A percentile compares a stretch with the other conserved stretches of the same genome.
These are phyloP conservation scores for Phaenicophaeus curvirostris DNA, from an alignment of 2,797 vertebrate genomes.

Conservation along the genomic window DNA sequence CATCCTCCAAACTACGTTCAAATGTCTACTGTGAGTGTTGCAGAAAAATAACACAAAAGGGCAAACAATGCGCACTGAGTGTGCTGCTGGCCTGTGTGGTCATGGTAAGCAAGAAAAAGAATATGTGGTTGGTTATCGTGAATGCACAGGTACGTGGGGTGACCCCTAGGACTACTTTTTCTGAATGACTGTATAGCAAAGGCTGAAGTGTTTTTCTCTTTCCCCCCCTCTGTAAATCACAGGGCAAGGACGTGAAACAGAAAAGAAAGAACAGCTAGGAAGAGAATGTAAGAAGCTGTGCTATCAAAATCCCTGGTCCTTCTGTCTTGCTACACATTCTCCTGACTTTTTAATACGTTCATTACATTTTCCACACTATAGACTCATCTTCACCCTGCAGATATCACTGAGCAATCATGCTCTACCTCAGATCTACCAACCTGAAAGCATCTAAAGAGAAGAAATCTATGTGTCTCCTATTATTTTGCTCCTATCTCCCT, in stretches of 20 bases:
- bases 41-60: fast-evolving
- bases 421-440: not conserved
- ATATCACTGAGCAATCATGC: not conserved
- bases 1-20: not conserved
- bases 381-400: not conserved
- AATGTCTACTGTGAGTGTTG: not conserved
- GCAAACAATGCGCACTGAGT: not conserved
- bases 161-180: fast-evolving
- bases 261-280: not conserved
- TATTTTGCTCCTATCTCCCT: not conserved
- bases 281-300: not conserved
- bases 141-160: not conserved
- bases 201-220: not conserved
- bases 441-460: not conserved
- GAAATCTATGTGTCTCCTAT: not conserved
- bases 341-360: not conserved
- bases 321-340: not conserved
- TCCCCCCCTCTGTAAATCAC: not conserved
- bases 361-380: not conserved
- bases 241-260: not conserved
- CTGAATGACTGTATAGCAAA: not conserved
- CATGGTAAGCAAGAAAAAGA: not conserved
- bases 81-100: fast-evolving
- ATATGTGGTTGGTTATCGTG: not conserved
- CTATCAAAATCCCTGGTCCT: not conserved